These are phyloP conservation scores for Bombus cullumanus DNA, from an alignment of 1,140 invertebrate genomes.

Conservation along the genomic window DNA sequence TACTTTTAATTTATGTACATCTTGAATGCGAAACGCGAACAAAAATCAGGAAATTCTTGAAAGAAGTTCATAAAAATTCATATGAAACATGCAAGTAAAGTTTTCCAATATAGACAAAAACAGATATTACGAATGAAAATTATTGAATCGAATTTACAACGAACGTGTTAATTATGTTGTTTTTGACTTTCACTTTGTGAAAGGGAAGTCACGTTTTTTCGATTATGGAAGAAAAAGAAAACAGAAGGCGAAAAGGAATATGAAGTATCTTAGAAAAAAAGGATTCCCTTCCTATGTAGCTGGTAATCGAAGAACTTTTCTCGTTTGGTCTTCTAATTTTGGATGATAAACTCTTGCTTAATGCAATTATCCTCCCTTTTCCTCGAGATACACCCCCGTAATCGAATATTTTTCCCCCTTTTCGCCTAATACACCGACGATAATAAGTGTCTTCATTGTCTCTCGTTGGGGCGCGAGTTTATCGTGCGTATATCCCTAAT, in stretches of 20 bases:
- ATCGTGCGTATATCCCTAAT: not conserved
- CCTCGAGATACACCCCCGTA: constrained; percentile 43
- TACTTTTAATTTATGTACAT: too few relatives aligned
- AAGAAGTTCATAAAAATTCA: too few relatives aligned
- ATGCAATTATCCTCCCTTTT: constrained; percentile 52
- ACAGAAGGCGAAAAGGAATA: not conserved
- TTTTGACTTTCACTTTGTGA: too few relatives aligned
- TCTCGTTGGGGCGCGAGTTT: not conserved
- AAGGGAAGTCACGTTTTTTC: not conserved
- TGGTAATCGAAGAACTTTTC: constrained; percentile 53
- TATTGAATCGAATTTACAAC: too few relatives aligned
- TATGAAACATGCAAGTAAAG: too few relatives aligned
- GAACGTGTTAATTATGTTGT: too few relatives aligned
- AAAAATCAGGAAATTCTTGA: too few relatives aligned
- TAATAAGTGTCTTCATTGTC: constrained; percentile 50
- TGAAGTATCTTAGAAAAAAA: not conserved
- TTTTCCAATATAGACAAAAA: too few relatives aligned
- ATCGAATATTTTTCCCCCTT: constrained; percentile 62
- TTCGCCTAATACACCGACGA: constrained; percentile 54
- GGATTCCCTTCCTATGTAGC: constrained; percentile 10
- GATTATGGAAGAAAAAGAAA: not conserved
- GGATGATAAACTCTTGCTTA: constrained; percentile 61
- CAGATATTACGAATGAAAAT: too few relatives aligned
- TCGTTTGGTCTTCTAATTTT: constrained; percentile 62
- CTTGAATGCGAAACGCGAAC: too few relatives aligned